phyloP scores from a whole-genome alignment of 2,888 invertebrate genomes.

The Alentia gelatinosa region DNA sequence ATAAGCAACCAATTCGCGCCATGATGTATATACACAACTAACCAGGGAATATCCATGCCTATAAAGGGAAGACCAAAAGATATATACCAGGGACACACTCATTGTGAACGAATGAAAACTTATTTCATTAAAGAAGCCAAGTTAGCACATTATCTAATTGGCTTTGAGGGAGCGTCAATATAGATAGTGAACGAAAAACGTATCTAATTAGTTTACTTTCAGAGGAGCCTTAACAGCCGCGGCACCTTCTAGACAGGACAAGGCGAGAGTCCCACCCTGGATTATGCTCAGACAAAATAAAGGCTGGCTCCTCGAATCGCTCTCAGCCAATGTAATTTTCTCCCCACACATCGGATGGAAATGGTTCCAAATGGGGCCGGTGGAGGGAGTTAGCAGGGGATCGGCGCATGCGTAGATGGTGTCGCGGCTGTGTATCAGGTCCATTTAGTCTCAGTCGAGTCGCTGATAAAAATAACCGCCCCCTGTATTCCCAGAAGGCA shows the following conservation, averaged over 20 bases:
- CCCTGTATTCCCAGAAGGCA: neutral
- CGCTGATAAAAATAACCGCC: neutral
- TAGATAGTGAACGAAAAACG: no score
- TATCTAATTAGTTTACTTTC: no score
- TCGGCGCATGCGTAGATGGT: neutral
- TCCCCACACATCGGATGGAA: neutral
- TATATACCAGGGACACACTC: neutral
- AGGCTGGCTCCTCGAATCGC: neutral
- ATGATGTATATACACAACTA: neutral
- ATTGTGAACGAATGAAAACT: neutral
- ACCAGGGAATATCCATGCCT: no score
- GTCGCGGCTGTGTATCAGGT: neutral
- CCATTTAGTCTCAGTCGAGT: neutral
- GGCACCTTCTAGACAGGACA: neutral
- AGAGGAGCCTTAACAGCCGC: no score
- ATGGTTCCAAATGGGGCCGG: neutral
- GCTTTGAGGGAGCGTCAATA: no score
- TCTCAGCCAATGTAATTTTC: neutral
- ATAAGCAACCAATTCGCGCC: no score
- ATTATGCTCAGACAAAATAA: neutral
- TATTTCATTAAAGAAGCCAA: neutral
- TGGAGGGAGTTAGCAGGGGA: neutral
- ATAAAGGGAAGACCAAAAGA: no score
- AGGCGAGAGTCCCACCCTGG: neutral
- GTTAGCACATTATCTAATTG: no score